Evolutionary conservation across 37 sponge, comb jelly and placozoan species (phyloP).

Genomic region (Chondrosia reniformis): DNA sequence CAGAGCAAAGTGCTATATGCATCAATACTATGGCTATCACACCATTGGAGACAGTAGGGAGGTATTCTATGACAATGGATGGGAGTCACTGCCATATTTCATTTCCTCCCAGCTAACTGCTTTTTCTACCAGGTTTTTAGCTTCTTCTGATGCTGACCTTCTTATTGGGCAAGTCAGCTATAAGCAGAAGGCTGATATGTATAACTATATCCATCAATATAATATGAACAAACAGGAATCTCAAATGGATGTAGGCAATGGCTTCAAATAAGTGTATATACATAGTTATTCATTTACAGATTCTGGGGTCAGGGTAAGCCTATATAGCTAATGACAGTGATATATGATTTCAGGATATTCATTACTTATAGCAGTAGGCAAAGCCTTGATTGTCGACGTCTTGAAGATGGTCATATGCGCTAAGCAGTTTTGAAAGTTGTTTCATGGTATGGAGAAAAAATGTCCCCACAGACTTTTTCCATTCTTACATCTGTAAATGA

Average conservation of each 20-base stretch:
- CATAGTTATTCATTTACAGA: no score
- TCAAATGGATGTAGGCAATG: no score
- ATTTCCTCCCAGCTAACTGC: slow-evolving; percentile 23
- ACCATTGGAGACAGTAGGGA: background rate
- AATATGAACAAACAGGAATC: no score
- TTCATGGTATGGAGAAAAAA: background rate
- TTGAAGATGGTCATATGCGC: slow-evolving; percentile 26
- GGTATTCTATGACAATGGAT: slow-evolving; percentile 12
- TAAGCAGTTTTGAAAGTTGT: slow-evolving; percentile 19
- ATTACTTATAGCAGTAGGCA: background rate
- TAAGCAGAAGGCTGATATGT: slow-evolving; percentile 34
- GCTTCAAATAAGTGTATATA: no score
- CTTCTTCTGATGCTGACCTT: slow-evolving; percentile 17
- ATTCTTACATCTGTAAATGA: background rate
- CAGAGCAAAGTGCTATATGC: background rate
- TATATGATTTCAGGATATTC: background rate
- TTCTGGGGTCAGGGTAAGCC: no score
- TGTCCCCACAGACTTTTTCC: background rate
- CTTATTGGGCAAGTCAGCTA: slow-evolving; percentile 39
- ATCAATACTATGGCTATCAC: slow-evolving; percentile 33
- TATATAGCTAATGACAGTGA: background rate
- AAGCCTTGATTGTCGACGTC: slow-evolving; percentile 25
- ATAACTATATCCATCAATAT: slow-evolving; percentile 6
- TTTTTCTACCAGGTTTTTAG: slow-evolving; percentile 19
- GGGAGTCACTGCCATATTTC: slow-evolving; percentile 9